phyloP scores from a whole-genome alignment of 1,140 invertebrate genomes.

The Drosophila elegans region DNA sequence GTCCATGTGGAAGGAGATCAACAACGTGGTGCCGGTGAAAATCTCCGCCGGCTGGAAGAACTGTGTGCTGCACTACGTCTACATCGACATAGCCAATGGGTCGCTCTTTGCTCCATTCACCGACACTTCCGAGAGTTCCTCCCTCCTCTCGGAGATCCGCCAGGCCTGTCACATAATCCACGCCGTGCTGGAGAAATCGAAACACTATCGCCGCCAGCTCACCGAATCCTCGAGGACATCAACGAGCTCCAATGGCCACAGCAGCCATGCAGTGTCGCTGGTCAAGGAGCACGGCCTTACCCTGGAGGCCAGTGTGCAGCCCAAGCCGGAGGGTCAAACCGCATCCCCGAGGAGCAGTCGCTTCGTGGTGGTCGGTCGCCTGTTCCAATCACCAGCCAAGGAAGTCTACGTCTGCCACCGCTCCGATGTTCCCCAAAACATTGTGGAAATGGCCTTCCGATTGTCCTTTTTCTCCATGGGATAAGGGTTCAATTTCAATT shows the following conservation, averaged over 20 bases:
- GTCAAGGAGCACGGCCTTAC: constrained; percentile 85
- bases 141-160: constrained; percentile 89
- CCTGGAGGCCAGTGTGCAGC: constrained; percentile 30
- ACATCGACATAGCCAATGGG: constrained; percentile 75
- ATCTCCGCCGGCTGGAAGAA: constrained; percentile 83
- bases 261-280: constrained; percentile 90
- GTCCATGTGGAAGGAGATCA: constrained; percentile 89
- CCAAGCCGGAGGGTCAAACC: constrained; percentile 19
- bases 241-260: constrained; percentile 73
- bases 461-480: constrained; percentile 86
- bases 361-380: constrained; percentile 86
- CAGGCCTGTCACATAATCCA: constrained; percentile 89
- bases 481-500: constrained; percentile 9
- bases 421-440: constrained; percentile 91
- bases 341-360: constrained; percentile 15
- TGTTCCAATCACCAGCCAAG: constrained; percentile 90
- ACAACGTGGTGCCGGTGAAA: constrained; percentile 87
- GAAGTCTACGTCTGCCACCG: constrained; percentile 93
- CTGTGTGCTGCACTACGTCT: constrained; percentile 69
- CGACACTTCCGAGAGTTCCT: constrained; percentile 74
- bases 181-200: constrained; percentile 89
- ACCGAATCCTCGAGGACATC: constrained; percentile 84
- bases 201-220: constrained; percentile 86
- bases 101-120: constrained; percentile 69
- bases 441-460: constrained; percentile 92